Base-by-base conservation (phyloP, 2,113 vertebrate genomes). In the Plectropomus leopardus region DNA sequence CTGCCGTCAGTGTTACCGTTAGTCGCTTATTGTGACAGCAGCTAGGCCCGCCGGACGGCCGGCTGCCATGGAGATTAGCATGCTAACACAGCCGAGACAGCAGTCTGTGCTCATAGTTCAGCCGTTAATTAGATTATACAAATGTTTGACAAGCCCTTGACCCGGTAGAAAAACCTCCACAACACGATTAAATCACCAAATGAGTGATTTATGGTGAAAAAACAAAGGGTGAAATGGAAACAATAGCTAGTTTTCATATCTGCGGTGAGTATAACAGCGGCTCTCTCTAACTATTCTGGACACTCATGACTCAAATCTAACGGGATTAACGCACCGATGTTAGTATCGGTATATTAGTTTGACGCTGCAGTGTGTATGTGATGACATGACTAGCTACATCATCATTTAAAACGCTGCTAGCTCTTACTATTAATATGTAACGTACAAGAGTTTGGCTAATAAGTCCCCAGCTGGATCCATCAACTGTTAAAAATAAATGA, bases 41-140 rank as follows among this genome's bases (percentile, higher is more conserved):
- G 48, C 48, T 5, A 68, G 88, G 90, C 89, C 92, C 54, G 69
- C 77, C 36, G 36, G 36, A 7, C 51, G 36, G 36, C 36, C 51
- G 79, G 89, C 4, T 89, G 77, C 82, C 80, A 80, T 86, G 79
- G 87, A 79, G 86, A 91, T 86, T 92, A 90, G 82, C 89, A 81
- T 87, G 86, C 85, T 93, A 92, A 55, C 83, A 3, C 36, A 2
- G 82, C 73, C 74, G 72, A 34, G 44, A 36, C 65, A 83, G 53
- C 42, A 23, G 66, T 23, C 51, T n/a, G 9, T 7, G 10, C 45
- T 45, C 72, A 48, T 65, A 79, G 51, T 32, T 32, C 2, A 40
- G 59, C 26, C 19, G 36, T 9, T 68, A 77, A 76, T 61, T 54
- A 34, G 71, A 82, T 72, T 72, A 65, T 19, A 72, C 48, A 26